Evolutionary conservation across 2,888 invertebrate species (phyloP).

Genomic region (Dendrolimus pini): DNA sequence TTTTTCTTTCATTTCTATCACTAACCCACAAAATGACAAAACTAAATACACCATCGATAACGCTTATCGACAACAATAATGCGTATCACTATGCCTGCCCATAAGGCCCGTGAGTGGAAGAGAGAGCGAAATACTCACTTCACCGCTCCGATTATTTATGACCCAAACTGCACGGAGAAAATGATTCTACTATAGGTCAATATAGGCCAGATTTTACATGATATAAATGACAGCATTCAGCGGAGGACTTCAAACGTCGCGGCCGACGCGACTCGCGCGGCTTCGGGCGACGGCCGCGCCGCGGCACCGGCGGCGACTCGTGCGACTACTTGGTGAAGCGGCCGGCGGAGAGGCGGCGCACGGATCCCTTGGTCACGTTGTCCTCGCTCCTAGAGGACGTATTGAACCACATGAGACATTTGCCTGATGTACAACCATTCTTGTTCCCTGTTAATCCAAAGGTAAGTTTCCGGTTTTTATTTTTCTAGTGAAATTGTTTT

Average conservation of each 20-base stretch:
- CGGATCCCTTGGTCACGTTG: constrained; percentile 97
- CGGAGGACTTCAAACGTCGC: constrained; percentile 90
- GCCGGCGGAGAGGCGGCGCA: constrained; percentile 92
- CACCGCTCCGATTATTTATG: too few species aligned
- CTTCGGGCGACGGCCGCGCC: constrained; percentile 38
- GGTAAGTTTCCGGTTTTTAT: constrained; percentile 49
- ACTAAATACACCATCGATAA: too few species aligned
- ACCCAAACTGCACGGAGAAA: too few species aligned
- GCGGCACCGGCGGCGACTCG: constrained; percentile 51
- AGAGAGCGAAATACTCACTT: too few species aligned
- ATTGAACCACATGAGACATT: constrained; percentile 92
- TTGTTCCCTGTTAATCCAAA: constrained; percentile 96
- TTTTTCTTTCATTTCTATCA: too few species aligned
- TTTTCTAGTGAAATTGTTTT: background rate
- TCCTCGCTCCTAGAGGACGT: constrained; percentile 94
- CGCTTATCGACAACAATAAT: too few species aligned
- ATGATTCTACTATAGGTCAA: too few species aligned
- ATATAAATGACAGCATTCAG: constrained; percentile 76
- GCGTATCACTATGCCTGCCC: too few species aligned
- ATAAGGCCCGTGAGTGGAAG: too few species aligned
- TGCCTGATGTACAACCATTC: constrained; percentile 96
- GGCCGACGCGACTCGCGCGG: constrained; percentile 78
- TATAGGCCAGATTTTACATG: too few species aligned
- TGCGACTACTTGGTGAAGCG: constrained; percentile 92
- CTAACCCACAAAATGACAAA: too few species aligned